Evolutionary conservation across 2,888 invertebrate genomes (phyloP), one percentile per base, ranked within the genome.

Genomic region (Octonoba sinensis): DNA sequence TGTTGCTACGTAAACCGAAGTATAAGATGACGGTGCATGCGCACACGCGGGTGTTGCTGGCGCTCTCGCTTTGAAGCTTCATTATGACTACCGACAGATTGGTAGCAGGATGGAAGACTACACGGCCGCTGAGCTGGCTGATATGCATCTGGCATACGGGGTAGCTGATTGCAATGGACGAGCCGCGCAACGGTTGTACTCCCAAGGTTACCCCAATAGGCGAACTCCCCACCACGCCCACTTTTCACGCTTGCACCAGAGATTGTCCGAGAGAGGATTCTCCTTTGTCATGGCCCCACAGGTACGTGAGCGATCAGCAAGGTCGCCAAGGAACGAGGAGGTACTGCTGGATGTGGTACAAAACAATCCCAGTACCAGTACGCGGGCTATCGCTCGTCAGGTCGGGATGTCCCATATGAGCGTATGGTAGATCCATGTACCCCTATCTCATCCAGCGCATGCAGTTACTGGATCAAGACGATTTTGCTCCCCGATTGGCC

Each of bases 241-340:
- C 22, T 71, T 59, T 71, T 46, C 60, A 71, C 47, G n/a, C 6
- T 49, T 71, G 27, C 24, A 71, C 24, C 47, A 71, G 60, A 59
- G 71, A 60, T 46, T 47, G 22, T 47, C 47, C 22, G 47, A 20
- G 2, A 65, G n/a, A 12, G 47, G 47, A 12, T 65, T n/a, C n/a
- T n/a, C 47, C 46, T 65, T 65, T 44, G 20, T 8, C 16, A 4
- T n/a, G 36, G 62, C 4, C 57, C 8, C 20, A 57, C 12, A 18
- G 11, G 20, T 15, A 18, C 57, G 57, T 57, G n/a, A 57, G 57
- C 11, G 57, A 57, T 13, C 57, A 62, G 49, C 62, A 72, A 60
- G 1, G 36, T 24, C 49, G n/a, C 49, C 72, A 62, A 27, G 24
- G 62, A 62, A 49, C 18, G 15, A 62, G 49, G 27, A 57, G 51